phyloP scores from a whole-genome alignment of 1,140 invertebrate species.

The Pomacea maculata region DNA sequence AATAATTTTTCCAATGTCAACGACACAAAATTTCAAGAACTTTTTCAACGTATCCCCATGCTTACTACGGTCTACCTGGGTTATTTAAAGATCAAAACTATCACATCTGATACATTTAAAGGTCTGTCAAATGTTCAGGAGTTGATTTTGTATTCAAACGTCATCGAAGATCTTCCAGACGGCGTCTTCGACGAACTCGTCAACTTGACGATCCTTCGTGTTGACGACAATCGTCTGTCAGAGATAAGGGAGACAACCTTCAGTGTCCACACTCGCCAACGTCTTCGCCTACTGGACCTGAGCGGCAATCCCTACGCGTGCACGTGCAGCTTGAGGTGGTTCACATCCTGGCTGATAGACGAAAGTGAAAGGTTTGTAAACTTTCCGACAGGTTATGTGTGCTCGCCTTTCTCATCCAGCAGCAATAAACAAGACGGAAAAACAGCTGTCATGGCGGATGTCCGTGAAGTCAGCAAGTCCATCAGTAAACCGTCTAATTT shows the following conservation, averaged over 20 bases:
- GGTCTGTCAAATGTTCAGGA: not conserved
- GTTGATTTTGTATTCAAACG: not conserved
- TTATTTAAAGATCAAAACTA: not conserved
- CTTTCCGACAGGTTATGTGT: not conserved
- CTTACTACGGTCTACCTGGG: not conserved
- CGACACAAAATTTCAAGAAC: not conserved
- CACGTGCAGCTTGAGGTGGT: conserved; percentile 20
- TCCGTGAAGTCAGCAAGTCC: too few relatives aligned
- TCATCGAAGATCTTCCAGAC: not conserved
- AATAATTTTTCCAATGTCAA: not conserved
- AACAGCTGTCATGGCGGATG: too few relatives aligned
- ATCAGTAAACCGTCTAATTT: too few relatives aligned
- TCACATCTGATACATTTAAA: not conserved
- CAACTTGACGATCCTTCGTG: not conserved
- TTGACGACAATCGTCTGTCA: not conserved
- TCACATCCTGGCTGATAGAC: conserved; percentile 16
- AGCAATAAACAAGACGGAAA: too few relatives aligned
- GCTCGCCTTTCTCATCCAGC: not conserved
- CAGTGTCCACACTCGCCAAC: not conserved
- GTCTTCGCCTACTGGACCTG: conserved; percentile 1
- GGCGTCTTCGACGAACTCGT: not conserved
- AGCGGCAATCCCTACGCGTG: conserved; percentile 17
- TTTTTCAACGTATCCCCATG: not conserved
- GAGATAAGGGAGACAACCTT: conserved; percentile 1
- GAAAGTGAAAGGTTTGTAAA: not conserved